These are phyloP conservation scores for Nyleta sp. DNA, from an alignment of 2,888 invertebrate species.

Conservation along the genomic window DNA sequence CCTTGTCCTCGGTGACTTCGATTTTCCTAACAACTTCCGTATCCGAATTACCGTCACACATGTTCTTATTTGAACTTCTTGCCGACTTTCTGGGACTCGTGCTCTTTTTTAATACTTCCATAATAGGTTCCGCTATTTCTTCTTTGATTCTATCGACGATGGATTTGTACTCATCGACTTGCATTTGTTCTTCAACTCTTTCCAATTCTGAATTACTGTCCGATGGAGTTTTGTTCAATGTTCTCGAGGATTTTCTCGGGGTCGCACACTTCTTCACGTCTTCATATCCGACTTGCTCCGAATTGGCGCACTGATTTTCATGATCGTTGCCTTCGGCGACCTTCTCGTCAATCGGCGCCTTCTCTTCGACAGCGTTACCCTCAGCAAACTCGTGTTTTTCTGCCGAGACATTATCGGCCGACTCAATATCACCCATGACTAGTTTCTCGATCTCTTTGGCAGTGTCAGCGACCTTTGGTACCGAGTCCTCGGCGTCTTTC, in stretches of 20 bases:
- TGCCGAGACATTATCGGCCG: constrained; percentile 73
- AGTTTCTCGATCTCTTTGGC: constrained; percentile 82
- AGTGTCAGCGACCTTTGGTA: constrained; percentile 81
- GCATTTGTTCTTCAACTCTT: background rate
- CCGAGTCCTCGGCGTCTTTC: constrained; percentile 74
- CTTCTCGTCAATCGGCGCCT: constrained; percentile 24
- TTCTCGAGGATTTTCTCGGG: constrained; percentile 28
- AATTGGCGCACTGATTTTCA: constrained; percentile 17
- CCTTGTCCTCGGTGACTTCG: background rate
- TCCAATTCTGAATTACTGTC: background rate
- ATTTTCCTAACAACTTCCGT: constrained; percentile 26
- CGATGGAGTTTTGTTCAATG: constrained; percentile 7
- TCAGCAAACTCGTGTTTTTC: constrained; percentile 57
- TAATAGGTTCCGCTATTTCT: constrained; percentile 1
- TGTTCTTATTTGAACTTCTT: background rate
- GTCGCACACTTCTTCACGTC: constrained; percentile 8
- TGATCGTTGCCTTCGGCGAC: constrained; percentile 11
- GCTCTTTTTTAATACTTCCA: constrained; percentile 61
- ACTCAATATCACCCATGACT: constrained; percentile 81
- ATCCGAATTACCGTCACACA: constrained; percentile 24
- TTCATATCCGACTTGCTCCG: constrained; percentile 1
- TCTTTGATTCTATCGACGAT: too few species aligned
- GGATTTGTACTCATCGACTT: background rate
- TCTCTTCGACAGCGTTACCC: constrained; percentile 25
- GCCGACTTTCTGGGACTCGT: constrained; percentile 63